phyloP scores from a whole-genome alignment of 2,888 invertebrate genomes.

The Saturnia japonica region DNA sequence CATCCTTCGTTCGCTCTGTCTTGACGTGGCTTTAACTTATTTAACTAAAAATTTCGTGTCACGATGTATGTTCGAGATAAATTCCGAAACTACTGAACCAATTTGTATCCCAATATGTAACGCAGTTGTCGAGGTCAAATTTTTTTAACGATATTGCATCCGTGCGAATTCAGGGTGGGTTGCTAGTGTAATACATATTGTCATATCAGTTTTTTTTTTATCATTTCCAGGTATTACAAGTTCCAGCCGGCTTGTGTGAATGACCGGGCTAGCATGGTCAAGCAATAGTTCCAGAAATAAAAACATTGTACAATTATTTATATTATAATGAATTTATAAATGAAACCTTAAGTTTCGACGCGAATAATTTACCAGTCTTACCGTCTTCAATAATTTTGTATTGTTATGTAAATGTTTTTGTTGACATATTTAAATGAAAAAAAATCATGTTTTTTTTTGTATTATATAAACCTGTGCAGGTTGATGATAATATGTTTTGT shows the following conservation, averaged over 20 bases:
- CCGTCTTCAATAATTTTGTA: not conserved
- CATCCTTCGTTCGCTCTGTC: too few relatives aligned
- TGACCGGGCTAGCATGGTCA: slow-evolving; percentile 1
- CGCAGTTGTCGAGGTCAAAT: too few relatives aligned
- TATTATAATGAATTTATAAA: not conserved
- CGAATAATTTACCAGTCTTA: not conserved
- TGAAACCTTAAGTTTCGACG: not conserved
- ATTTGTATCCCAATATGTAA: too few relatives aligned
- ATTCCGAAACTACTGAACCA: too few relatives aligned
- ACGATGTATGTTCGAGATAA: too few relatives aligned
- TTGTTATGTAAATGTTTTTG: not conserved
- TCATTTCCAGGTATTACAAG: slow-evolving; percentile 59
- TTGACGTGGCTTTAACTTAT: too few relatives aligned
- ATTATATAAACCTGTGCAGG: slow-evolving; percentile 27
- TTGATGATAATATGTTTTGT: slow-evolving; percentile 36
- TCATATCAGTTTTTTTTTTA: too few relatives aligned
- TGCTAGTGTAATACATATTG: too few relatives aligned
- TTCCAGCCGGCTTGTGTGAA: slow-evolving; percentile 41
- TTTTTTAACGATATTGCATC: too few relatives aligned
- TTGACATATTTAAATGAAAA: slow-evolving; percentile 11
- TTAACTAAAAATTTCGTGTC: too few relatives aligned
- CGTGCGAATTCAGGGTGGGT: too few relatives aligned
- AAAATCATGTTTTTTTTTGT: slow-evolving; percentile 9
- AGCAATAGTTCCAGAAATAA: slow-evolving; percentile 7
- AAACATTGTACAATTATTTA: slow-evolving; percentile 7